Evolutionary conservation across 2,888 invertebrate species (phyloP).

Genomic region (Napeogenes inachia): DNA sequence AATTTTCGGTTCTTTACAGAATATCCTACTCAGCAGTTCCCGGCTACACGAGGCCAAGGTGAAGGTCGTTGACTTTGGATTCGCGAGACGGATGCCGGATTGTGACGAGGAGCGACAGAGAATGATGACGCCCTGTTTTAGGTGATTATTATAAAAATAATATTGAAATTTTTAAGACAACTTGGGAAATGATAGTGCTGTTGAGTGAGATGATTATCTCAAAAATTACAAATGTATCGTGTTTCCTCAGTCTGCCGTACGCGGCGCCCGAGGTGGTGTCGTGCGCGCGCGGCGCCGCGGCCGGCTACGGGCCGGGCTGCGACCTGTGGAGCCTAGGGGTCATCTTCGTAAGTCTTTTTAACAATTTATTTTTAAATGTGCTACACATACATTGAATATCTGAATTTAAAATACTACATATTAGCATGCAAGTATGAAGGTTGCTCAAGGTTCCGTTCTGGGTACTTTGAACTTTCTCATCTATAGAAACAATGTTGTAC

Average conservation of each 20-base stretch:
- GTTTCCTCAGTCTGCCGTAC: constrained; percentile 81
- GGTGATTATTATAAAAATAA: constrained; percentile 49
- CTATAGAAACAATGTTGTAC: too few species aligned
- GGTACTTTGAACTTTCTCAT: too few species aligned
- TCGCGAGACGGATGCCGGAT: constrained; percentile 81
- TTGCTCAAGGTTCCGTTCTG: too few species aligned
- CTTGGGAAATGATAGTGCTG: background rate
- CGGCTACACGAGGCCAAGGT: constrained; percentile 70
- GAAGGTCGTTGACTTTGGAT: constrained; percentile 97
- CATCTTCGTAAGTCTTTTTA: constrained; percentile 80
- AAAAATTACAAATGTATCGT: too few species aligned
- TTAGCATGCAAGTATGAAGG: background rate
- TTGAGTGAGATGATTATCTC: too few species aligned
- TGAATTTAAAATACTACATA: too few species aligned
- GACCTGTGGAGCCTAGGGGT: constrained; percentile 98
- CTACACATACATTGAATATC: too few species aligned
- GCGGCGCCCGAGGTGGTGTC: constrained; percentile 95
- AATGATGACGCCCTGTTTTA: constrained; percentile 92
- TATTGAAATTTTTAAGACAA: too few species aligned
- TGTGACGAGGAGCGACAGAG: constrained; percentile 42
- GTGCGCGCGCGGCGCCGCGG: constrained; percentile 57
- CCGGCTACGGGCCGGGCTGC: constrained; percentile 93
- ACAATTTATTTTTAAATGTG: too few species aligned
- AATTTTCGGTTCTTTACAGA: constrained; percentile 44
- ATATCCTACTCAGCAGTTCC: constrained; percentile 58